phyloP scores from a whole-genome alignment of 2,888 invertebrate species.

The Deroplatys truncata region DNA sequence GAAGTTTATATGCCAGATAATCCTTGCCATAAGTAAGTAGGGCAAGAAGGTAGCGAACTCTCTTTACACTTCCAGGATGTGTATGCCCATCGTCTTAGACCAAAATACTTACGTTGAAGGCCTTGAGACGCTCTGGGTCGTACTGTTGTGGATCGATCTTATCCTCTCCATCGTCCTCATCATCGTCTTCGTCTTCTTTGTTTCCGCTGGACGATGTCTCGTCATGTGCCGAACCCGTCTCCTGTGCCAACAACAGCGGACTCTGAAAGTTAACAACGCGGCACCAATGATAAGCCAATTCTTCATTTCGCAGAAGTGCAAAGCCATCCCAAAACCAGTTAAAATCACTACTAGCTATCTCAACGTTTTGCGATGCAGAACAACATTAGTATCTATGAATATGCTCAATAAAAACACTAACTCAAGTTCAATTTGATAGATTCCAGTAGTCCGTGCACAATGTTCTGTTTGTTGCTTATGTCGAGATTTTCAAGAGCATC shows the following conservation, averaged over 20 bases:
- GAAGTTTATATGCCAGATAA: too few relatives aligned
- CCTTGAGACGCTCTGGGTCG: constrained; percentile 91
- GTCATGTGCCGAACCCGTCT: constrained; percentile 69
- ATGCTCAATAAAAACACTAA: too few relatives aligned
- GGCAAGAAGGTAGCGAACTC: too few relatives aligned
- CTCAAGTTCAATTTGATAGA: too few relatives aligned
- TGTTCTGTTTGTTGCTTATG: too few relatives aligned
- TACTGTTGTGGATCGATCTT: constrained; percentile 82
- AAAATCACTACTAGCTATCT: background rate
- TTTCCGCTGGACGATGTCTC: constrained; percentile 86
- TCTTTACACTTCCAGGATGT: too few relatives aligned
- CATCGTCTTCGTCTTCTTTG: constrained; percentile 79
- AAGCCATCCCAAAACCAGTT: background rate
- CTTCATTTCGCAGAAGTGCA: background rate
- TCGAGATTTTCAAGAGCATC: too few relatives aligned
- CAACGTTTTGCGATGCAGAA: background rate
- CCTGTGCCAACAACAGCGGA: constrained; percentile 57
- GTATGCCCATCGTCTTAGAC: too few relatives aligned
- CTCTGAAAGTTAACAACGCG: constrained; percentile 50
- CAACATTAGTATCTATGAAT: background rate
- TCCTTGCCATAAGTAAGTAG: too few relatives aligned
- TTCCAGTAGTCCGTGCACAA: too few relatives aligned
- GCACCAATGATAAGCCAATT: background rate
- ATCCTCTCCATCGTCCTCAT: constrained; percentile 89
- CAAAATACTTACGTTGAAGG: constrained; percentile 77